phyloP scores from a whole-genome alignment of 2,888 invertebrate genomes.

The Tridacna crocea region DNA sequence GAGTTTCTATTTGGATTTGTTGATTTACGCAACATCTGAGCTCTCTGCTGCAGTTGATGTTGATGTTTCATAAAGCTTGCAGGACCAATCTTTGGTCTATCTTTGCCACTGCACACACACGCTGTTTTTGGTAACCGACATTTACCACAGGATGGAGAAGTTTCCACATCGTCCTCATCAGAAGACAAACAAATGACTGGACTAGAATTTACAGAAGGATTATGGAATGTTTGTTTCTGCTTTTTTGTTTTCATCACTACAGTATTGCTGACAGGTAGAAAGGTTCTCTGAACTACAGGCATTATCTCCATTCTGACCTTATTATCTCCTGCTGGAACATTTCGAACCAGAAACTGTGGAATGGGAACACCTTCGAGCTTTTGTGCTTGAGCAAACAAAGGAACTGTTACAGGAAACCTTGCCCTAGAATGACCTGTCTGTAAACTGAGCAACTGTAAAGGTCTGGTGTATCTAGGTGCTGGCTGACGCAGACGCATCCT shows the following conservation, averaged over 20 bases:
- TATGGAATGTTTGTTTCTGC: conserved; percentile 47
- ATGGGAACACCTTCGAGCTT: conserved; percentile 31
- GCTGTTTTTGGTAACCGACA: conserved; percentile 24
- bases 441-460: background rate
- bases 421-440: background rate
- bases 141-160: background rate
- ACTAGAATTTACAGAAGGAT: conserved; percentile 40
- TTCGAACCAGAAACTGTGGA: conserved; percentile 59
- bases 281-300: conserved; percentile 22
- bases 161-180: conserved; percentile 34
- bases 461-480: background rate
- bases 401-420: background rate
- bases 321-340: conserved; percentile 34
- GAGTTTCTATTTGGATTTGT: background rate
- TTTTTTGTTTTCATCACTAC: background rate
- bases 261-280: background rate
- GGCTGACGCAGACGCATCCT: background rate
- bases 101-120: conserved; percentile 7
- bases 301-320: conserved; percentile 39
- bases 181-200: conserved; percentile 60
- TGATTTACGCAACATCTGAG: conserved; percentile 15
- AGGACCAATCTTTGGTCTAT: conserved; percentile 47
- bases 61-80: conserved; percentile 51
- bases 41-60: conserved; percentile 9
- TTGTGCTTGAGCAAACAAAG: conserved; percentile 1